Conservation (phyloP, 2,113 vertebrate species). For the Salvelinus alpinus region DNA sequence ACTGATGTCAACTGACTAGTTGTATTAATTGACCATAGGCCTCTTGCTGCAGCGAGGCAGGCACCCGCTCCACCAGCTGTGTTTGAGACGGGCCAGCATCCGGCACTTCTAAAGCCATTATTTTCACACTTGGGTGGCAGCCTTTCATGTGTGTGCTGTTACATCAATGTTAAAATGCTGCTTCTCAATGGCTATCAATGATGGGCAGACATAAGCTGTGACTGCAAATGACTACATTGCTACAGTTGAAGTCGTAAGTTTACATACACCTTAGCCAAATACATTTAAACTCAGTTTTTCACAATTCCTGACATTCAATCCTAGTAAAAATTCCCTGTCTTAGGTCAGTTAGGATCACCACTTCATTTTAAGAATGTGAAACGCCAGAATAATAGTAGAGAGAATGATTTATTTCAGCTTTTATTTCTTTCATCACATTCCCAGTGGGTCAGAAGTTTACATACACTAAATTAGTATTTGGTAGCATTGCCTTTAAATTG, state of each 20-base stretch:
- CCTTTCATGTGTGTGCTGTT: conserved; percentile 60
- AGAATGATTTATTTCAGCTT: no score
- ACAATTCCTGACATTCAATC: no score
- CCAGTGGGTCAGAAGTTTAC: no score
- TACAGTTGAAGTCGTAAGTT: background rate
- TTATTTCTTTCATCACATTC: no score
- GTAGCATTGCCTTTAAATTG: no score
- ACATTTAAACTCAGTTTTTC: no score
- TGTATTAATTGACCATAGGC: conserved; percentile 42
- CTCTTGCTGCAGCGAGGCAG: conserved; percentile 45
- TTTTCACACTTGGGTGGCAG: conserved; percentile 66
- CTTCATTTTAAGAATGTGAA: no score
- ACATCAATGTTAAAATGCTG: conserved; percentile 57
- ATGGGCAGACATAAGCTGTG: conserved; percentile 31
- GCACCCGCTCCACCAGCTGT: conserved; percentile 61
- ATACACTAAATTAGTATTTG: no score
- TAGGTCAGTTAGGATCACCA: no score
- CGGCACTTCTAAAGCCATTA: conserved; percentile 59
- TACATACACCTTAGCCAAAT: no score
- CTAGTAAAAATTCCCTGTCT: no score
- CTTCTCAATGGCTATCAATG: conserved; percentile 17
- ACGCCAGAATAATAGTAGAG: no score
- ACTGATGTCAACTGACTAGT: conserved; percentile 21
- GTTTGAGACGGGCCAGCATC: conserved; percentile 62
- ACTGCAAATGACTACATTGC: conserved; percentile 9